Evolutionary conservation across 2,888 invertebrate genomes (phyloP).

Genomic region (Dasypolia templi): DNA sequence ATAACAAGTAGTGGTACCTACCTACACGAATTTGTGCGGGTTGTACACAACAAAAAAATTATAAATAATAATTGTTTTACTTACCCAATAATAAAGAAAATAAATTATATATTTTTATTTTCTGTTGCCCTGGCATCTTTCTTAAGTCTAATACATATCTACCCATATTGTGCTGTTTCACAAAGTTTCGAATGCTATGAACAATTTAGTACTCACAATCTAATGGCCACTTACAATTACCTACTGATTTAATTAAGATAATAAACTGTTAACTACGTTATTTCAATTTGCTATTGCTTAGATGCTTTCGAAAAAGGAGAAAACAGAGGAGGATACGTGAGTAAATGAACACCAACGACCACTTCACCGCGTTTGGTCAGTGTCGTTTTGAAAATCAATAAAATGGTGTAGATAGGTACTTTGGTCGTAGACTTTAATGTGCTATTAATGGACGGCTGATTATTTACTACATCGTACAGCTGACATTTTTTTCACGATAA

Average conservation of each 20-base stretch:
- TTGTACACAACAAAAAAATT: background rate
- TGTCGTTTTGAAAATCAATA: too few species aligned
- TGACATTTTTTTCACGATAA: too few species aligned
- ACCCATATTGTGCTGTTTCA: background rate
- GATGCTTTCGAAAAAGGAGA: too few species aligned
- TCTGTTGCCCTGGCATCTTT: constrained; percentile 17
- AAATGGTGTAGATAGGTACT: too few species aligned
- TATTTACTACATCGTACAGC: too few species aligned
- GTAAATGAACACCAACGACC: too few species aligned
- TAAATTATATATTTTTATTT: background rate
- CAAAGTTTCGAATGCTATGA: constrained; percentile 2
- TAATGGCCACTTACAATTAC: background rate
- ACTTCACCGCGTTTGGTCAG: too few species aligned
- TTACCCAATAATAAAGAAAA: constrained; percentile 26
- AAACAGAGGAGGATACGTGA: too few species aligned
- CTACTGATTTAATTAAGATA: constrained; percentile 41
- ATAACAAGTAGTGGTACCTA: background rate
- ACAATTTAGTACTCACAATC: constrained; percentile 9
- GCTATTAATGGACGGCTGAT: too few species aligned
- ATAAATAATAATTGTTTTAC: background rate
- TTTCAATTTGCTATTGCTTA: background rate
- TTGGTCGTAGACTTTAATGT: too few species aligned
- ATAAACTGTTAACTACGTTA: background rate
- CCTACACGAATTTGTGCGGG: background rate
- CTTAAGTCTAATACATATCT: background rate